Base-by-base conservation (phyloP, 2,113 vertebrate species). In the Seriola dumerili region DNA sequence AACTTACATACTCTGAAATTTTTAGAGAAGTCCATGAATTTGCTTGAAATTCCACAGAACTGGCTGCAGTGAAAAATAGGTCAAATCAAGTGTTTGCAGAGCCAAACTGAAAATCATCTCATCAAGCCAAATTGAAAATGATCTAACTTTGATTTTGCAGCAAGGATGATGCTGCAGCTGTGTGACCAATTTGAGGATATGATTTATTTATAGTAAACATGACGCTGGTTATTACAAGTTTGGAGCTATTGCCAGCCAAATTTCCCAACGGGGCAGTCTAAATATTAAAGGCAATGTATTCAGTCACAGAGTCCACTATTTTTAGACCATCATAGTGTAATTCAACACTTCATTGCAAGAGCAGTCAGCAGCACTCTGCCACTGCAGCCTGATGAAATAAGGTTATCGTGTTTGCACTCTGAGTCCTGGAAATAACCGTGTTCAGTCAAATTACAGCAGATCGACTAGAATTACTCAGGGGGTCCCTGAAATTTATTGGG, bases 281-380 rank as follows among this genome's bases (percentile, higher is more conserved):
- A 81, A 90, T 86, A 89, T 88, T 85, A 88, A 89, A 80, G 54
- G 68, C 67, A 72, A 57, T 80, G 75, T 76, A 70, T 88, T 92
- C 81, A 72, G 76, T 78, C 72, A 78, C 77, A 79, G 65, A 78
- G 85, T 44, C 66, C 76, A 77, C 88, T 92, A 93, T 92, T 89
- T 90, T 89, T 92, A 93, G 88, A 72, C 54, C 81, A 16, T 84
- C 80, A 67, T 85, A 86, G 92, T 91, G 89, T 91, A 91, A 91
- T 85, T 91, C 88, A 86, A 91, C 21, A 85, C 76, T 71, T 79
- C 79, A 38, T 70, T 70, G 74, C 87, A 44, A 81, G 29, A 83
- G 76, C 88, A 78, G 86, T 71, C 85, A 55, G 87, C 72, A 62
- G 86, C 23, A 11, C 87, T 79, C 77, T 78, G 63, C 68, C 54